Conservation (phyloP, 2,797 vertebrate species). For the Stomatorhinus walkeri region DNA sequence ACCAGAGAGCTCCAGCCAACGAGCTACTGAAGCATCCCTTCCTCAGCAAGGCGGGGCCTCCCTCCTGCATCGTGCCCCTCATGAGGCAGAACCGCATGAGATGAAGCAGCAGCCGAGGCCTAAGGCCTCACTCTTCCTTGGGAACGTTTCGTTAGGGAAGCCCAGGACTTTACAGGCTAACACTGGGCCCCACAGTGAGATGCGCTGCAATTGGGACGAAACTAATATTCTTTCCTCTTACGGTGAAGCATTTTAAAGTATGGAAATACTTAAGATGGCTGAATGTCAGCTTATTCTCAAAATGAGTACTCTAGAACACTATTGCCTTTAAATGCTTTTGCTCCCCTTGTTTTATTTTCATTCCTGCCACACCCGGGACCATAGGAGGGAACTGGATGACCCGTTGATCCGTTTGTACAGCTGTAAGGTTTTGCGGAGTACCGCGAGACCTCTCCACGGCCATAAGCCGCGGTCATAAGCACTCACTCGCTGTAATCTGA, state of each 20-base stretch:
- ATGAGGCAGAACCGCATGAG: constrained; percentile 87
- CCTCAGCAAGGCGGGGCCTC: constrained; percentile 75
- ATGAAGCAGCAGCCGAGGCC: constrained; percentile 54
- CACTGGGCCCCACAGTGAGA: not conserved
- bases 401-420: not conserved
- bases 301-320: constrained; percentile 9
- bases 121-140: not conserved
- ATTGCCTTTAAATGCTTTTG: constrained; percentile 17
- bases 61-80: constrained; percentile 86
- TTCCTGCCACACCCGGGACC: not conserved
- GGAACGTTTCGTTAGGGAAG: not conserved
- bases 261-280: constrained; percentile 9
- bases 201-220: not conserved
- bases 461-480: not conserved
- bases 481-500: not conserved
- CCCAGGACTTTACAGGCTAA: not conserved
- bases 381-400: not conserved
- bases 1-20: constrained; percentile 72
- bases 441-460: not conserved
- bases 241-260: constrained; percentile 18
- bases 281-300: not conserved
- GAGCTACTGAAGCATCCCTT: constrained; percentile 88
- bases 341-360: constrained; percentile 21
- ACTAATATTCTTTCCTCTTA: not conserved
- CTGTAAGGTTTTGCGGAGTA: not conserved